A percentile compares a stretch with the other conserved stretches of the same genome.
Conservation (phyloP, 1,140 invertebrate species). For the Armadillidium nasatum region DNA sequence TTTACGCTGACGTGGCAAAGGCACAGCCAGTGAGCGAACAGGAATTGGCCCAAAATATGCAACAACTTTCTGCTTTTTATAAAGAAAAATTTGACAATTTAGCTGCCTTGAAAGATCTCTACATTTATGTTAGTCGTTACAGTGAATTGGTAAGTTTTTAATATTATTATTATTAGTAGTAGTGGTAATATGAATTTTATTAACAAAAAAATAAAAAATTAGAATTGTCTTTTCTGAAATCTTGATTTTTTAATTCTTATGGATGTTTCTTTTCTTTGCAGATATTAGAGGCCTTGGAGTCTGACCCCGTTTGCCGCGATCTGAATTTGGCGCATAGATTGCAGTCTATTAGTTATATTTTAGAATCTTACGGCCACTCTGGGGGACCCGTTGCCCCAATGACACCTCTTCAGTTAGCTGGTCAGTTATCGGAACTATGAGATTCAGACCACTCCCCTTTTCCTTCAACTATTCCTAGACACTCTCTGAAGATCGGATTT, state of each 20-base stretch:
- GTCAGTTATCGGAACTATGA: constrained; percentile 43
- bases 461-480: background rate
- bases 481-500: constrained; percentile 17
- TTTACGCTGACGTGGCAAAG: constrained; percentile 77
- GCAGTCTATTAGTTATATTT: constrained; percentile 81
- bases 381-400: constrained; percentile 44
- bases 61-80: constrained; percentile 80
- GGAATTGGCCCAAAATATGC: constrained; percentile 86
- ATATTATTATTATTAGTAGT: constrained; percentile 18
- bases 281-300: constrained; percentile 76
- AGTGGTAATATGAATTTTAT: background rate
- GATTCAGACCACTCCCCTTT: constrained; percentile 6
- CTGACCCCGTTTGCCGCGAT: constrained; percentile 73
- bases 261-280: constrained; percentile 48
- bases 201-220: background rate
- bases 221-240: background rate
- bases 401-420: constrained; percentile 43
- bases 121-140: constrained; percentile 90
- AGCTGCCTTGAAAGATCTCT: constrained; percentile 85
- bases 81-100: constrained; percentile 82
- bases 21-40: constrained; percentile 85
- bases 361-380: constrained; percentile 55
- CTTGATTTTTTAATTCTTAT: background rate
- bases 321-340: constrained; percentile 81
- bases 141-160: constrained; percentile 69